Base-by-base conservation (phyloP, 1,140 invertebrate genomes). In the Tetramorium simillimum region DNA sequence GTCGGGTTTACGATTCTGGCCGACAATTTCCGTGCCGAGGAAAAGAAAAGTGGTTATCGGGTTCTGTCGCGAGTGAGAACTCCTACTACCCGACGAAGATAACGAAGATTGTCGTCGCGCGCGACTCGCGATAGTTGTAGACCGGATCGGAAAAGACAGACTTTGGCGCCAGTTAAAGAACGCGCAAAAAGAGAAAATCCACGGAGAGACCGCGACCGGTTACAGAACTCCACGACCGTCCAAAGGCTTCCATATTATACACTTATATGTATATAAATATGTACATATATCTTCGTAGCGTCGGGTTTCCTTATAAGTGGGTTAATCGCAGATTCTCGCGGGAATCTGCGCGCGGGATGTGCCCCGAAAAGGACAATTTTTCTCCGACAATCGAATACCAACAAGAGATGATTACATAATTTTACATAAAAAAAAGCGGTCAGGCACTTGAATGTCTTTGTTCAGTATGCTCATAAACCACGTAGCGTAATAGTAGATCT, bases 131-230 rank as follows among this genome's bases (percentile, higher is more conserved):
- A 10, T 77, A 14, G 21, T 43, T 77, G 16, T 24, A 81, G 46
- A 72, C n/a, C 46, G 65, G 40, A 86, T 80, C 72, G n/a, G 6
- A 2, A 16, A 84, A 65, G 70, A 28, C 49, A 58, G 65, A 58
- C 28, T 76, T 72, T 56, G 88, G 88, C 86, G 88, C 88, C 88
- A 87, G 77, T 58, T 69, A 72, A 88, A 77, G 63, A 21, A 18
- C 62, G n/a, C 28, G 56, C 40, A 88, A 89, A 89, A 89, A 85
- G 78, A 88, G 86, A 70, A 88, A 85, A 89, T 86, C 21, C 21
- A 60, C 56, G 21, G 33, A 33, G 49, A 69, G 69, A 82, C 65
- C 33, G 46, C 33, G 46, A 86, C 78, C 58, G 67, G 80, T 77
- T 85, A 60, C 18, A 43, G 78, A 65, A 37, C 82, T 60, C 53